Evolutionary conservation across 2,888 invertebrate genomes (phyloP), one percentile per base, ranked within the genome.

Genomic region (Elmis aenea): DNA sequence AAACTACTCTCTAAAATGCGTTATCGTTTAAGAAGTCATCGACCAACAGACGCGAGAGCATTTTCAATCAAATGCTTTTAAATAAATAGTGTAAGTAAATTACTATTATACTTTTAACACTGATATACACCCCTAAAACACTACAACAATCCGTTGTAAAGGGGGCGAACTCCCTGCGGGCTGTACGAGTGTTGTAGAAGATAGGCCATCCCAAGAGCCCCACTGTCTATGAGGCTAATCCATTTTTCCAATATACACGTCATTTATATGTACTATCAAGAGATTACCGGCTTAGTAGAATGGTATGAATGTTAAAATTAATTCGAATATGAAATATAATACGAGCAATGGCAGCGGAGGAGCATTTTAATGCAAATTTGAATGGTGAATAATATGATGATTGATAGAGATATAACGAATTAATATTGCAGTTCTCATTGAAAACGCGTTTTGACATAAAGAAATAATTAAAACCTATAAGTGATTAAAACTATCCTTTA

Each of bases 161-260:
- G 52, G 52, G 49, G 55, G 52, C 45, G 50, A 51, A 46, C 38
- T 45, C 59, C 59, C 59, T 47, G 45, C 46, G 57, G 58, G 53
- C 46, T 34, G 46, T 33, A 50, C 50, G 65, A 62, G 61, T 62
- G 64, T 61, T 58, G 58, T 54, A 52, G 58, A 58, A 58, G 64
- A 66, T 66, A 64, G 59, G 55, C 54, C 51, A 46, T 66, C 66
- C 60, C 66, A 38, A 40, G 64, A 59, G 64, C 43, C 45, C 50
- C 49, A 57, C 59, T 57, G 48, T 56, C 52, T 54, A 54, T 51
- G 50, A 53, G 58, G 55, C 58, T 62, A 65, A 65, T 65, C 65
- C 64, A 61, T 63, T 64, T 64, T 64, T 65, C 62, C 63, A 64
- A 65, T 64, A 61, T 61, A 61, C 61, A 62, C 61, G 63, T 64